Evolutionary conservation across 2,888 invertebrate species (phyloP), one percentile per base, ranked within the genome.

Genomic region (Synanthedon vespiformis): DNA sequence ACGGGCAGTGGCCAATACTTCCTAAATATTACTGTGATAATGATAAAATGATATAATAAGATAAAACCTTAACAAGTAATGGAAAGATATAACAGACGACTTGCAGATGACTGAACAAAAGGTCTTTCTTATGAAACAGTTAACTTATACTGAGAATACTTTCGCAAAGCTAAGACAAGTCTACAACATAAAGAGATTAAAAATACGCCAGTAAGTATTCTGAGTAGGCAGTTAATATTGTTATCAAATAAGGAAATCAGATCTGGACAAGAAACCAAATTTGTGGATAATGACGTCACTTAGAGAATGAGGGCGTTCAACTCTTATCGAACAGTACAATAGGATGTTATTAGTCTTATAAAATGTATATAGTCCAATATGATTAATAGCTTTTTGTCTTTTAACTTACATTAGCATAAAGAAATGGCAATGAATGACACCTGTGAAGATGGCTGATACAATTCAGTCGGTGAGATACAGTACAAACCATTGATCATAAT

Each of bases 251-350:
- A 50, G 49, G 44, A 16, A 16, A 14, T 12, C 49, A 51, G 50
- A 52, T 54, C 56, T 54, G 55, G 54, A 48, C 57, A 60, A 64
- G 61, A 62, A 63, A 61, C 65, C 66, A 59, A 63, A 61, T 63
- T 65, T 53, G 66, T 56, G 51, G 53, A 58, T 55, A 58, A 53
- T 51, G 66, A 65, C 64, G 65, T 68, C 69, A 68, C 54, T 22
- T 52, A 51, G 49, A 40, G 49, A 51, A 49, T 50, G 55, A 66
- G 76, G 65, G 44, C 72, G 58, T 70, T 75, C 63, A 75, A 71
- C 74, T 69, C 61, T 53, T 55, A 47, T 51, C 40, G 10, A 14
- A 16, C 12, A 14, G 16, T 14, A 51, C 41, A 40, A 34, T 44
- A 48, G 48, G 53, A 59, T 57, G 58, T 55, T 64, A 22, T 22